phyloP scores from a whole-genome alignment of 1,140 invertebrate genomes.

The Ctenoplectra terminalis region DNA sequence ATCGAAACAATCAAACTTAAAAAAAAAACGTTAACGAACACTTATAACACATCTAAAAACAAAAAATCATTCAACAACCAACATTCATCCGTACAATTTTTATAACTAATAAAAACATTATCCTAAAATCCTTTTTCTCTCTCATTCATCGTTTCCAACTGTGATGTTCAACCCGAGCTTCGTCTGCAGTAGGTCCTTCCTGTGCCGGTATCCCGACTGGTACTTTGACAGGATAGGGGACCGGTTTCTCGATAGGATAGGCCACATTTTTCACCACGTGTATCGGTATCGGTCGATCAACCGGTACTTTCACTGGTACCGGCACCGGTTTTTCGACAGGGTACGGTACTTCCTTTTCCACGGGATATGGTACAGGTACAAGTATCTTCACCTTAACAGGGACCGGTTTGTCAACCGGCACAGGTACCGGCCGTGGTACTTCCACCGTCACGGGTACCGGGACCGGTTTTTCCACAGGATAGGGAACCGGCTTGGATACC shows the following conservation, averaged over 20 bases:
- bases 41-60: too few relatives aligned
- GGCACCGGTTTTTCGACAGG: conserved; percentile 85
- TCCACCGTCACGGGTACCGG: conserved; percentile 85
- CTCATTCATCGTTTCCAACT: not conserved
- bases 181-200: not conserved
- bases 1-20: not conserved
- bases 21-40: too few relatives aligned
- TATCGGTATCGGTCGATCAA: conserved; percentile 83
- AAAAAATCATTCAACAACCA: not conserved
- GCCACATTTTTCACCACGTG: conserved; percentile 83
- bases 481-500: conserved; percentile 76
- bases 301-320: conserved; percentile 85
- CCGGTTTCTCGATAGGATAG: conserved; percentile 86
- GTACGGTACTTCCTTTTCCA: conserved; percentile 85
- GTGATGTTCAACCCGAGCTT: not conserved
- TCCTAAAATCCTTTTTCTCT: not conserved
- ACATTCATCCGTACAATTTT: not conserved
- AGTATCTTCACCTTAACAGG: conserved; percentile 86
- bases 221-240: conserved; percentile 73
- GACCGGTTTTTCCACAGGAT: conserved; percentile 84
- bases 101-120: not conserved
- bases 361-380: conserved; percentile 85
- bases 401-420: conserved; percentile 82
- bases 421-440: conserved; percentile 85
- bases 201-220: conserved; percentile 80